Evolutionary conservation across 2,797 vertebrate species (phyloP).

Genomic region (Sebastes iracundus): DNA sequence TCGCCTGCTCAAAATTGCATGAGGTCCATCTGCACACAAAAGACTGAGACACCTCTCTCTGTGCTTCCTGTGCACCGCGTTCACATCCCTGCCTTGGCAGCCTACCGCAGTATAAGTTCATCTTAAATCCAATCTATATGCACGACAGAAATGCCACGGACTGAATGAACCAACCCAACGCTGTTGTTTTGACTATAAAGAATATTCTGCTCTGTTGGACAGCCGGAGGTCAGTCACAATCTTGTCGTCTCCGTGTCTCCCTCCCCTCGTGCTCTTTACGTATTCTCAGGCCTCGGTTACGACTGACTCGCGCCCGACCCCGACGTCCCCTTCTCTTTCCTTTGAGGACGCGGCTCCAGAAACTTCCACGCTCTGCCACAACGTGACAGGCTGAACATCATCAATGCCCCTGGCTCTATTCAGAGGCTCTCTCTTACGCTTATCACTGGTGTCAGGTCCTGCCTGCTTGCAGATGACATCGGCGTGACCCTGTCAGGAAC

Average conservation of each 20-base stretch:
- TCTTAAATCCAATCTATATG: constrained; percentile 70
- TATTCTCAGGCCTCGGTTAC: constrained; percentile 10
- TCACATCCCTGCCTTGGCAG: background rate
- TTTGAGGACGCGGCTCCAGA: constrained; percentile 20
- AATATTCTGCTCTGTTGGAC: constrained; percentile 48
- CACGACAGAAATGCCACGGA: constrained; percentile 60
- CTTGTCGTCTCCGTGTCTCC: background rate
- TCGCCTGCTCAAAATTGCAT: constrained; percentile 63
- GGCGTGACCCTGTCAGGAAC: constrained; percentile 53
- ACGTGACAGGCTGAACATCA: constrained; percentile 40
- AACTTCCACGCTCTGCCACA: constrained; percentile 16
- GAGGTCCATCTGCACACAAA: constrained; percentile 52
- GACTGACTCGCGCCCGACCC: constrained; percentile 15
- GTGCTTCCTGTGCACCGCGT: constrained; percentile 60
- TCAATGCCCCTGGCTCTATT: constrained; percentile 26
- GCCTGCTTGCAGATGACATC: constrained; percentile 34
- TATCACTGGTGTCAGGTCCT: constrained; percentile 46
- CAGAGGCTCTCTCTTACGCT: constrained; percentile 6
- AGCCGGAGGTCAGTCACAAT: constrained; percentile 48
- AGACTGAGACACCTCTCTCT: constrained; percentile 30
- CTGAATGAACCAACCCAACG: constrained; percentile 20
- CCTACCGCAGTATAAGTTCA: constrained; percentile 22
- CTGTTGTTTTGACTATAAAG: constrained; percentile 47
- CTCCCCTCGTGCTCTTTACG: constrained; percentile 2
- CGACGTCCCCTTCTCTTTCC: background rate